Conservation (phyloP, 2,797 vertebrate species). For the Distichodus sexfasciatus region DNA sequence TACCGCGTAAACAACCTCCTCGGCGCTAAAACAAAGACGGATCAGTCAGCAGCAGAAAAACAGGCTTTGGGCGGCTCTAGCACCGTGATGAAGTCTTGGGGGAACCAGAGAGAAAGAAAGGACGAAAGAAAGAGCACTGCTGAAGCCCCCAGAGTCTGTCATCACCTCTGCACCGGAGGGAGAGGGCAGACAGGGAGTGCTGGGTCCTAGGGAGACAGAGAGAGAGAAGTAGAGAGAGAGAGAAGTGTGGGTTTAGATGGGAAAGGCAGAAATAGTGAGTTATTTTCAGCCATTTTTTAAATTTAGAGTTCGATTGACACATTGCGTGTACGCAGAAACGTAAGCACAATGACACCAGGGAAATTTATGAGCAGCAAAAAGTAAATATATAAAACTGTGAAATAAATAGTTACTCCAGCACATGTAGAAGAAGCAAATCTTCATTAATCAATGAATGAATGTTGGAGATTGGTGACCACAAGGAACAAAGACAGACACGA, state of each 20-base stretch:
- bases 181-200: slow-evolving; percentile 4
- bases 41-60: slow-evolving; percentile 37
- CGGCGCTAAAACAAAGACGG: slow-evolving; percentile 43
- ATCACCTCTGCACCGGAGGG: slow-evolving; percentile 20
- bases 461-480: slow-evolving; percentile 1
- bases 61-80: slow-evolving; percentile 26
- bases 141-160: slow-evolving; percentile 37
- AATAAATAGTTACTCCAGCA: background rate
- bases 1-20: slow-evolving; percentile 34
- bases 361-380: background rate
- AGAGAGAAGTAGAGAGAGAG: background rate
- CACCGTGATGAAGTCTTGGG: slow-evolving; percentile 13
- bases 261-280: no score
- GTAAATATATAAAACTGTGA: background rate
- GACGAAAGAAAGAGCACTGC: background rate
- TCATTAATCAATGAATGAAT: background rate
- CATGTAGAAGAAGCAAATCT: background rate
- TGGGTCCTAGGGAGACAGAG: background rate
- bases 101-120: slow-evolving; percentile 2
- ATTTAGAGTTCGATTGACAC: no score
- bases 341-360: background rate
- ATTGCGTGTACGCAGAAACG: no score
- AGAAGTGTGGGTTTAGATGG: background rate
- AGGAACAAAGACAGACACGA: no score
- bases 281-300: no score